Evolutionary conservation across 53 echinoderm and acorn worm species (phyloP), one percentile per base, ranked within the genome.

Genomic region (Stichopus horrens): DNA sequence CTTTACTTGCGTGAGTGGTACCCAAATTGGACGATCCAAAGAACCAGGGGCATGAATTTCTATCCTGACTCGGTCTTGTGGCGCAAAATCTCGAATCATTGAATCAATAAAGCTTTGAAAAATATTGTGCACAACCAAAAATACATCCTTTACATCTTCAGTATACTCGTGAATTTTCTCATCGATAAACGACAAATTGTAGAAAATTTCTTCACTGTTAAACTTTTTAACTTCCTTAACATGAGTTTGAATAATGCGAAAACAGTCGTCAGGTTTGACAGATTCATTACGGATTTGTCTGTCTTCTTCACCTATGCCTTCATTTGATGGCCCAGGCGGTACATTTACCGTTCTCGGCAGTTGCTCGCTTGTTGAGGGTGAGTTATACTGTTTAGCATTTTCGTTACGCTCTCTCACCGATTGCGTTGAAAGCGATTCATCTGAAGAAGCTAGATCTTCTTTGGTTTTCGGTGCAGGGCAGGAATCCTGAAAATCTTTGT

Each of bases 41-140:
- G 81, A 81, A 55, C 81, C 81, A 55, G 81, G 56, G 9, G 22
- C 9, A 58, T 81, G 58, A 16, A 81, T 81, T 56, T 81, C 56
- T 54, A 81, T 81, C 6, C 16, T 21, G 57, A 81, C 20, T 52
- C 81, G 55, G 23, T 81, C 81, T 56, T 21, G 81, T 55, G 54
- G 54, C 14, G 5, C 54, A 81, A 81, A 81, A 0, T 53, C 55
- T 7, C 56, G 5, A 9, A 81, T 21, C 5, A 81, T 2, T 7
- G 56, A n/a, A 16, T 81, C 81, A 16, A 81, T 81, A 9, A 81
- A 9, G 5, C 7, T 9, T 55, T 81, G 81, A 16, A 81, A 81
- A 11, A 81, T 9, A 54, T 81, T 57, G 21, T 14, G 58, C 6
- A 57, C 19, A 53, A 81, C 21, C 56, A 14, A 5, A 23, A 55